These are phyloP conservation scores for Lagorchestes hirsutus DNA, from an alignment of 2,797 vertebrate species.

Conservation along the genomic window DNA sequence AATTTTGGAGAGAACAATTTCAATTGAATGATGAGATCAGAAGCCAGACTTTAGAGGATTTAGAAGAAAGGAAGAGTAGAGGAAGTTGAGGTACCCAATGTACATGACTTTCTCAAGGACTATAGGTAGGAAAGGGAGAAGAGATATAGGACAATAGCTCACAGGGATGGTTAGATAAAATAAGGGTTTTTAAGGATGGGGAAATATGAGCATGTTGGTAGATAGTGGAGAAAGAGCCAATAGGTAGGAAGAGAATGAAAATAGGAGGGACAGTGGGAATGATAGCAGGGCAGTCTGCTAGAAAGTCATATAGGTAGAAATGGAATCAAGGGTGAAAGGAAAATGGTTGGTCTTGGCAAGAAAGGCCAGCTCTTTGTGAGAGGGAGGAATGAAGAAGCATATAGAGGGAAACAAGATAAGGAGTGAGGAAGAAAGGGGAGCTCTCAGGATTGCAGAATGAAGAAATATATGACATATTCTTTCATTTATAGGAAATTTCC, in stretches of 20 bases:
- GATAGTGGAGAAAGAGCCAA: not conserved
- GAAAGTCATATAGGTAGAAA: not conserved
- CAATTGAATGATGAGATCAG: not conserved
- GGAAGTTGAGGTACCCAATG: not conserved
- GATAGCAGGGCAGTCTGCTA: not conserved
- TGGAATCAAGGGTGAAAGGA: not conserved
- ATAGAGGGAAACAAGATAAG: not conserved
- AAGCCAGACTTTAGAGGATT: not conserved
- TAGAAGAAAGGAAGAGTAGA: not conserved
- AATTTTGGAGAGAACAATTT: not conserved
- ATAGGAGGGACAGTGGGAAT: not conserved
- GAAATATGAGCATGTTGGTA: not conserved
- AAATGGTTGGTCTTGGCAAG: not conserved
- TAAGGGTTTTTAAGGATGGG: not conserved
- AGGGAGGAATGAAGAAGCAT: not conserved
- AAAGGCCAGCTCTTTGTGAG: not conserved
- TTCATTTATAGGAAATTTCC: not conserved
- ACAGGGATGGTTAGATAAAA: not conserved
- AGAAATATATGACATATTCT: not conserved
- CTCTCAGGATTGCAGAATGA: not conserved
- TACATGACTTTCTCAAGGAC: not conserved
- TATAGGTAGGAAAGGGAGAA: not conserved
- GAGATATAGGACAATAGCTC: not conserved
- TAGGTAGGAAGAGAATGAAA: not conserved
- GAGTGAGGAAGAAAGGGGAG: not conserved